Conservation (phyloP, 2,113 vertebrate species). For the Epinephelus moara region DNA sequence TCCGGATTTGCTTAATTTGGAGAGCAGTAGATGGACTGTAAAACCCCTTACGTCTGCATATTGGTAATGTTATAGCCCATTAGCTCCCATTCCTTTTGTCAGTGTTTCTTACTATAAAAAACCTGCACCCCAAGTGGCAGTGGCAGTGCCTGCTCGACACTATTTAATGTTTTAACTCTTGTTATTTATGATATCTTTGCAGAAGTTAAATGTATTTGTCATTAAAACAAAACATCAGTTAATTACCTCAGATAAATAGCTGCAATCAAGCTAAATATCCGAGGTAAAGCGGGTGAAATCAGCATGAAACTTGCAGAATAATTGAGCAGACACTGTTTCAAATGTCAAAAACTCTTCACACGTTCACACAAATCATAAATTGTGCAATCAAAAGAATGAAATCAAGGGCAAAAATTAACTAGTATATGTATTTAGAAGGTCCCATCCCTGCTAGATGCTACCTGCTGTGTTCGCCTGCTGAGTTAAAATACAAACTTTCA, state of each 20-base stretch:
- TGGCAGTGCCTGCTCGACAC: neutral
- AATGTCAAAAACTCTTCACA: neutral
- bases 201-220: neutral
- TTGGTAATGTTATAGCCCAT: constrained; percentile 14
- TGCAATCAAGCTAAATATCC: neutral
- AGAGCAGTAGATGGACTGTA: constrained; percentile 5
- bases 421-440: neutral
- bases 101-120: neutral
- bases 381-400: neutral
- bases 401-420: neutral
- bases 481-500: neutral
- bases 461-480: neutral
- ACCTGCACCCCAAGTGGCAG: neutral
- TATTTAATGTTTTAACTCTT: neutral
- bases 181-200: neutral
- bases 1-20: neutral
- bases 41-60: constrained; percentile 3
- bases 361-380: neutral
- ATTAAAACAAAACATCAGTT: neutral
- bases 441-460: neutral
- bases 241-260: neutral
- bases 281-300: neutral
- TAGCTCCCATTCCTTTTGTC: neutral
- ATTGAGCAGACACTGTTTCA: neutral
- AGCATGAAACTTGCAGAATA: neutral